phyloP scores from a whole-genome alignment of 2,888 invertebrate genomes.

The Nudaria mundana region DNA sequence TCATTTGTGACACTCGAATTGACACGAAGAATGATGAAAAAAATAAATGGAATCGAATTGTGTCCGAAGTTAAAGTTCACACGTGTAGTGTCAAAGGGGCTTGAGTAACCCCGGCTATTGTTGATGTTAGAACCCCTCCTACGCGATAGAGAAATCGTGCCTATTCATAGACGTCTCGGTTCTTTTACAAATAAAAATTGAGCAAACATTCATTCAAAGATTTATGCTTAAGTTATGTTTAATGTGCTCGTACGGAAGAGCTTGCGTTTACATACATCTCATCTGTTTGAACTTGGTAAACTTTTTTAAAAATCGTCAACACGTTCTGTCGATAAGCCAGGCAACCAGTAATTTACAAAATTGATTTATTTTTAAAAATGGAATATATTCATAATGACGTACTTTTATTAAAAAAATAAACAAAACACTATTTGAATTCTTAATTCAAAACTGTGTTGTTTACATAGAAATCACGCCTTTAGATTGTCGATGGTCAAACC shows the following conservation, averaged over 20 bases:
- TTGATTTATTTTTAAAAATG: neutral
- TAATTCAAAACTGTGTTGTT: constrained; percentile 17
- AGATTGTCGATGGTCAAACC: constrained; percentile 26
- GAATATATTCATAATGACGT: too few species aligned
- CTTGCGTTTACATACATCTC: constrained; percentile 37
- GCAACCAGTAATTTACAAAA: neutral
- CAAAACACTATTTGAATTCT: neutral
- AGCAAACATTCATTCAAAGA: constrained; percentile 62
- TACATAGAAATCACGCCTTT: constrained; percentile 25
- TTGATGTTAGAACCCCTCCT: constrained; percentile 31
- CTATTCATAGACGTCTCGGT: constrained; percentile 38
- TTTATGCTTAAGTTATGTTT: constrained; percentile 51
- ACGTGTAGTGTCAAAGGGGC: constrained; percentile 63
- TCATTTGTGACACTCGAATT: constrained; percentile 77
- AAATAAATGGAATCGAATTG: constrained; percentile 45
- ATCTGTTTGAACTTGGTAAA: constrained; percentile 33
- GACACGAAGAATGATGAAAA: constrained; percentile 56
- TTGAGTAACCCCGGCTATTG: constrained; percentile 18
- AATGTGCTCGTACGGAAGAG: constrained; percentile 42
- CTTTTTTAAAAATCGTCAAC: constrained; percentile 26
- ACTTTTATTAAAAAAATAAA: neutral
- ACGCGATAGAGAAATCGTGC: constrained; percentile 38
- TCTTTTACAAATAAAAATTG: constrained; percentile 45
- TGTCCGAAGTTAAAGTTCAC: constrained; percentile 66
- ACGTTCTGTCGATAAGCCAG: constrained; percentile 15